Conservation (phyloP, 2,113 vertebrate species). For the Trichomycterus rosablanca region DNA sequence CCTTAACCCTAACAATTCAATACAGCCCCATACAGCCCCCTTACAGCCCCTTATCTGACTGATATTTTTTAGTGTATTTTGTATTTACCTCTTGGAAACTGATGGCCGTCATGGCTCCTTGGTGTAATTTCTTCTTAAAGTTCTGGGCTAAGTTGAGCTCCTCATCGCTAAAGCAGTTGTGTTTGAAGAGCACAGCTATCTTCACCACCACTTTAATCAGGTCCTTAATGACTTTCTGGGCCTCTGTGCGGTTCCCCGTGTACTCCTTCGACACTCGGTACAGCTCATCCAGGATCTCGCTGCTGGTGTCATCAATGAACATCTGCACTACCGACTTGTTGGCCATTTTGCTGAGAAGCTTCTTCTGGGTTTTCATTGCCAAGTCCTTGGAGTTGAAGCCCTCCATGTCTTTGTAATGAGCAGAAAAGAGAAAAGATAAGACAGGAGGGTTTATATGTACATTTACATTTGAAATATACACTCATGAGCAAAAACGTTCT, state of each 20-base stretch:
- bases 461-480: neutral
- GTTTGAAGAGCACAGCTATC: constrained; percentile 77
- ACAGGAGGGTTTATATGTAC: neutral
- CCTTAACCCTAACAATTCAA: no score
- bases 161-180: constrained; percentile 68
- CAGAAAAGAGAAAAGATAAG: neutral
- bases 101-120: constrained; percentile 82
- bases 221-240: constrained; percentile 83
- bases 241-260: constrained; percentile 69
- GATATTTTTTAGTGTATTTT: no score
- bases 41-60: no score
- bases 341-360: constrained; percentile 82
- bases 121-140: constrained; percentile 54
- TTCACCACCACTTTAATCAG: constrained; percentile 85
- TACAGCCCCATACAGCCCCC: no score
- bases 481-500: no score
- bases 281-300: constrained; percentile 84
- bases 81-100: constrained; percentile 83
- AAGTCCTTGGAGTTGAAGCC: constrained; percentile 80
- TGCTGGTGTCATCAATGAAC: constrained; percentile 84
- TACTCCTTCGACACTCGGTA: constrained; percentile 82
- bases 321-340: constrained; percentile 77
- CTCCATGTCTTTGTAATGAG: constrained; percentile 71
- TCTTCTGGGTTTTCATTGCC: constrained; percentile 81
- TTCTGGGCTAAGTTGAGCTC: constrained; percentile 66